Conservation (phyloP, 2,113 vertebrate species). For the Pardalotus punctatus region DNA sequence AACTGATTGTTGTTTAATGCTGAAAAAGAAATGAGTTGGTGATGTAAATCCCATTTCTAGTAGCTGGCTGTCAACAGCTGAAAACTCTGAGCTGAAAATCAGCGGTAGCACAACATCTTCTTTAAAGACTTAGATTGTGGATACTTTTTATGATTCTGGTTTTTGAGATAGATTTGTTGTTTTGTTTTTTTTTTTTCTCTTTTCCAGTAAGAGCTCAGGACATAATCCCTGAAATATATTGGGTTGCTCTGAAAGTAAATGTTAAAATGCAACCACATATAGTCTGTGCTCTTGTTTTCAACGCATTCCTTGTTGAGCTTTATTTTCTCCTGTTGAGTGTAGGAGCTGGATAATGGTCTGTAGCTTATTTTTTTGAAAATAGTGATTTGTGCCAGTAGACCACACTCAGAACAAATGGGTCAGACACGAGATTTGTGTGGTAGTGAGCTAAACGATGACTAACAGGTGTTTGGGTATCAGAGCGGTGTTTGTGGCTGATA, state of each 20-base stretch:
- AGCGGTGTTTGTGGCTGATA: not conserved
- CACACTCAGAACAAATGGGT: not conserved
- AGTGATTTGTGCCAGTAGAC: not conserved
- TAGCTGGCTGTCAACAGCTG: not conserved
- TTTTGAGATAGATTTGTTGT: not conserved
- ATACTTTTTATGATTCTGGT: not conserved
- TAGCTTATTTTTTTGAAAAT: not conserved
- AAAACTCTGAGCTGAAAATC: not conserved
- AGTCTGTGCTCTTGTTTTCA: not conserved
- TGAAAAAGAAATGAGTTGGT: not conserved
- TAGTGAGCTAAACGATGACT: not conserved
- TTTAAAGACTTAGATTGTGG: not conserved
- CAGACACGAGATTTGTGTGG: rapidly evolving
- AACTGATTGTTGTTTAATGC: not conserved
- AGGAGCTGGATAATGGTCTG: not conserved
- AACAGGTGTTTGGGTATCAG: not conserved
- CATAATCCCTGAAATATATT: not conserved
- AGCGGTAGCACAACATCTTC: not conserved
- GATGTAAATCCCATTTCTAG: not conserved
- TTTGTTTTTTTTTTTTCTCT: not conserved
- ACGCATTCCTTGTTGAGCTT: not conserved
- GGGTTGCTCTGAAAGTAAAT: not conserved
- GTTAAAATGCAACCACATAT: not conserved
- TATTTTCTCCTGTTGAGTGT: not conserved
- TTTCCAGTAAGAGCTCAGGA: not conserved